phyloP scores from a whole-genome alignment of 1,140 invertebrate species.

The Euura lappo region DNA sequence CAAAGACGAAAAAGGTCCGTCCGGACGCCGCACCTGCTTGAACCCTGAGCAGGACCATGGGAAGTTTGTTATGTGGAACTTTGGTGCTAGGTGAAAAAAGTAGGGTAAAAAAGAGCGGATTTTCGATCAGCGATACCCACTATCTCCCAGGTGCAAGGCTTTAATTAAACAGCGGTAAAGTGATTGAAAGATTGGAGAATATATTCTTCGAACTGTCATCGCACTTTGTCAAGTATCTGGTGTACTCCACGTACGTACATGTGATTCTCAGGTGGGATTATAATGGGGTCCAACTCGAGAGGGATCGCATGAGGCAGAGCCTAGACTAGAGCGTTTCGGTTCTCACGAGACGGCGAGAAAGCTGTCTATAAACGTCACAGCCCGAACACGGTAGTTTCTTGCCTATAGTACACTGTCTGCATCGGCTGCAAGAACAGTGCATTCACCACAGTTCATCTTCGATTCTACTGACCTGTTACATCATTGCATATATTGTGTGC shows the following conservation, averaged over 20 bases:
- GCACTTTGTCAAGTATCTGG: too few relatives aligned
- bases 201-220: too few relatives aligned
- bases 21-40: neutral
- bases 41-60: neutral
- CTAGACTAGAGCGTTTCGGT: slow-evolving; percentile 1
- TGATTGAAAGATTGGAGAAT: too few relatives aligned
- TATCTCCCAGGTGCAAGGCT: too few relatives aligned
- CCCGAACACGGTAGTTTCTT: neutral
- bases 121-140: neutral
- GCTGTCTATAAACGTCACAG: neutral
- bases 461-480: too few relatives aligned
- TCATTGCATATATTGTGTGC: too few relatives aligned
- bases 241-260: neutral
- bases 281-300: neutral
- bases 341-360: slow-evolving; percentile 6
- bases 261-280: neutral
- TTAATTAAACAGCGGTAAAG: too few relatives aligned
- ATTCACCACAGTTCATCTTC: too few relatives aligned
- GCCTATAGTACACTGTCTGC: too few relatives aligned
- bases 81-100: neutral
- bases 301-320: neutral
- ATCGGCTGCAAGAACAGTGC: too few relatives aligned
- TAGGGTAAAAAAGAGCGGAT: neutral
- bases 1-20: slow-evolving; percentile 13
- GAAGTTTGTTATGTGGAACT: neutral